Conservation (phyloP, 2,888 invertebrate species). For the Sceliomorpha sp. region DNA sequence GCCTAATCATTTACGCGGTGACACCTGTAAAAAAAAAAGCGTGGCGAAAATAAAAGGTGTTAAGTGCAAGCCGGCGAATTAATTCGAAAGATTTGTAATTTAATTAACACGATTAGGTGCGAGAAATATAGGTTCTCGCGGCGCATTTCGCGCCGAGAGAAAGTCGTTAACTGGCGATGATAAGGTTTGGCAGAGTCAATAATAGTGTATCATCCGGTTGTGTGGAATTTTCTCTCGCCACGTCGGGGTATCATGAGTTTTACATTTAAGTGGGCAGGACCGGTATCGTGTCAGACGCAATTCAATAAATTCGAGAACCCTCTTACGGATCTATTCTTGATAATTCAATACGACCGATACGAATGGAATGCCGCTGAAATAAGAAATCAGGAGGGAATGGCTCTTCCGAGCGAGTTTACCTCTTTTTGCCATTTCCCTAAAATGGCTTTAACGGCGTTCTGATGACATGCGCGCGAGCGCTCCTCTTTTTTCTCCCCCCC, state of each 20-base stretch:
- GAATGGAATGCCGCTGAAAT: slow-evolving; percentile 2
- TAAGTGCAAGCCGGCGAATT: no score
- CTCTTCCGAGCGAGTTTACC: no score
- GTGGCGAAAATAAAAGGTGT: no score
- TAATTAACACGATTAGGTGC: slow-evolving; percentile 42
- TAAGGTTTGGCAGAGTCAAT: slow-evolving; percentile 40
- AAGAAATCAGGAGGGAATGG: not conserved
- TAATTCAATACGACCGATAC: slow-evolving; percentile 16
- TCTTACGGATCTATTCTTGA: slow-evolving; percentile 28
- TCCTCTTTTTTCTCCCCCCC: not conserved
- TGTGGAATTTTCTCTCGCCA: slow-evolving; percentile 5
- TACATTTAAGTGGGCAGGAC: slow-evolving; percentile 26
- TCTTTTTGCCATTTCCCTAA: slow-evolving; percentile 4
- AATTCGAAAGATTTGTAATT: slow-evolving; percentile 18
- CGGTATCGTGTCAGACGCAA: slow-evolving; percentile 8
- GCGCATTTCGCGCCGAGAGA: slow-evolving; percentile 22
- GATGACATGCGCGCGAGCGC: slow-evolving; percentile 5
- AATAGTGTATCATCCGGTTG: slow-evolving; percentile 22
- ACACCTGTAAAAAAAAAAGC: no score
- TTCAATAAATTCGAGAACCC: slow-evolving; percentile 33
- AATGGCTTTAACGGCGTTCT: not conserved
- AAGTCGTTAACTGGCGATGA: slow-evolving; percentile 39
- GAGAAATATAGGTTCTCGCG: slow-evolving; percentile 28
- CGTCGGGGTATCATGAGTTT: slow-evolving; percentile 11
- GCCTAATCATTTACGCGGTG: no score